Percentiles rank a stretch among this genome's conserved stretches.
Conservation (phyloP, 2,113 vertebrate species). For the Dromas ardeola region DNA sequence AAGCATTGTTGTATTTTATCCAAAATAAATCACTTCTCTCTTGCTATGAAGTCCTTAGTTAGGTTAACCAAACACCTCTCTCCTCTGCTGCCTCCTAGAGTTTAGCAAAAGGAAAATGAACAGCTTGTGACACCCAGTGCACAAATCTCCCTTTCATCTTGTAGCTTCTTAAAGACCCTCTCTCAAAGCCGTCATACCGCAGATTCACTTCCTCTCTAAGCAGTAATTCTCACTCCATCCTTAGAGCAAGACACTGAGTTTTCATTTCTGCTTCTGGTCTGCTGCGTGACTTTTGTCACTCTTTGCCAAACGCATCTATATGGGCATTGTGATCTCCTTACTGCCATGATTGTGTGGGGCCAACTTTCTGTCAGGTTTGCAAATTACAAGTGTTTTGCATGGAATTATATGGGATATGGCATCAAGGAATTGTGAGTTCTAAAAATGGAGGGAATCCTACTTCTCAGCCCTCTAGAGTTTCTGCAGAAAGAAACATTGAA, state of each 20-base stretch:
- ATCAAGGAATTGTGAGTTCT: background rate
- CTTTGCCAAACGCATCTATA: background rate
- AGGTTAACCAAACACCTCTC: background rate
- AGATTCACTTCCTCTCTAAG: background rate
- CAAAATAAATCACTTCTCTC: background rate
- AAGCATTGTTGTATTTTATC: background rate
- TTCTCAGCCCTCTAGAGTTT: background rate
- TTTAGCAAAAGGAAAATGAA: background rate
- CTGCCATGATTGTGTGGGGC: fast-evolving
- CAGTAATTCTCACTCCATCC: background rate
- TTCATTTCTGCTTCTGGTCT: background rate
- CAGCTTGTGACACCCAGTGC: background rate
- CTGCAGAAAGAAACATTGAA: background rate
- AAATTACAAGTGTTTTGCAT: background rate
- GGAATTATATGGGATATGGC: background rate
- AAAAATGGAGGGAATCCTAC: background rate
- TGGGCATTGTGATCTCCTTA: background rate
- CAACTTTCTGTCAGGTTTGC: background rate
- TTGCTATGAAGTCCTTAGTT: background rate
- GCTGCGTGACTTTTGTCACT: background rate
- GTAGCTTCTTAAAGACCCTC: background rate
- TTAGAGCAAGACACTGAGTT: background rate
- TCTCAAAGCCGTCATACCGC: background rate
- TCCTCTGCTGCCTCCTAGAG: background rate
- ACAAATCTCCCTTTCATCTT: background rate